Evolutionary conservation across 2,888 invertebrate genomes (phyloP), one percentile per base, ranked within the genome.

Genomic region (Danaus chrysippus): DNA sequence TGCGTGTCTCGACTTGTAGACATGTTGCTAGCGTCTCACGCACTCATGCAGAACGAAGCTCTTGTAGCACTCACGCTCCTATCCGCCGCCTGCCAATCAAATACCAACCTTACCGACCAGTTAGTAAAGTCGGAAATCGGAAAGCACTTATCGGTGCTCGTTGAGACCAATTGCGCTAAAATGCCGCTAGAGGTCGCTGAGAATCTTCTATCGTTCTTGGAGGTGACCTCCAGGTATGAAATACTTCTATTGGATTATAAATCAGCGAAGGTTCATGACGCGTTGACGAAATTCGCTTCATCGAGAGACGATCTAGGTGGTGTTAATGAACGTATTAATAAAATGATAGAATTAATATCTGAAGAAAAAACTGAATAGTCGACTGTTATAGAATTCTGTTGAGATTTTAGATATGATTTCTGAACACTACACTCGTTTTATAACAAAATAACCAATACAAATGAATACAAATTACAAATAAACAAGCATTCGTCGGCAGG

Each of bases 1-100:
- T 95, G 95, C 64, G 86, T 97, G 42, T 93, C 93, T 60, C 94
- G 95, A 74, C 88, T 98, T 71, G 94, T 96, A 11, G 93, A 93
- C 82, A 97, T 98, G 97, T 89, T 96, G 68, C 93, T 94, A 5
- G 95, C 96, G 2, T 95, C 96, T 74, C 96, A 97, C 86, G 91
- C 95, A 9, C 93, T 97, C 41, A 98, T 98, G 98, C 96, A 96
- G 80, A 95, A 95, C 78, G 96, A 96, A 85, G 95, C 96, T 0
- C 92, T 96, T 61, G 89, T 94, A 71, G 94, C 96, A 43, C 88
- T 96, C 61, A 94, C 93, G 66, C 75, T 79, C 0, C 72, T 86
- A 62, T 82, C 79, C 61, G 71, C 73, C 70, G 67, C 75, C 0
- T 73, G 75, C 17, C 63, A 73, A 76, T 76, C 76, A 70, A 84